phyloP scores from a whole-genome alignment of 35 echinoderm and acorn worm species.

The Lytechinus pictus region DNA sequence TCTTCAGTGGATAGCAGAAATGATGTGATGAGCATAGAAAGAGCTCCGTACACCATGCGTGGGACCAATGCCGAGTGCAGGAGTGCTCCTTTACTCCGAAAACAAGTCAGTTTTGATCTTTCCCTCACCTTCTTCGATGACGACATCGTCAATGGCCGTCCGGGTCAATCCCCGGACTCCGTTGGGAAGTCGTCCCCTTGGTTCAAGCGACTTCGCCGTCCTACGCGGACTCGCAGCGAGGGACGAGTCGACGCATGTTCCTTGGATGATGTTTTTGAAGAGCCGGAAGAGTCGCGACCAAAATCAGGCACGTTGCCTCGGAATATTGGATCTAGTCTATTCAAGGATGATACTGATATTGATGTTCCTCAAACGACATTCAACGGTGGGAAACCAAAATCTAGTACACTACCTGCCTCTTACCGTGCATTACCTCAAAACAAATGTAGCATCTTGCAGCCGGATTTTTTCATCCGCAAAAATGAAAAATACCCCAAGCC shows the following conservation, averaged over 20 bases:
- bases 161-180: neutral
- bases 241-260: neutral
- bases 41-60: neutral
- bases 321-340: slow-evolving; percentile 43
- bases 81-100: slow-evolving; percentile 43
- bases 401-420: slow-evolving; percentile 30
- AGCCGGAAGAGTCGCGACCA: neutral
- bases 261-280: slow-evolving; percentile 45
- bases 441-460: slow-evolving; percentile 32
- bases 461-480: slow-evolving; percentile 30
- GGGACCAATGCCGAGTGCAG: neutral
- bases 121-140: slow-evolving; percentile 42
- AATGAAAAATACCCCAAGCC: slow-evolving; percentile 41
- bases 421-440: slow-evolving; percentile 9
- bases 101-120: slow-evolving; percentile 48
- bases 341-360: neutral
- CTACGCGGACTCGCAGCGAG: slow-evolving; percentile 26
- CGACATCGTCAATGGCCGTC: slow-evolving; percentile 6
- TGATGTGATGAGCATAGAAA: neutral
- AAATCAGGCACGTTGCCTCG: slow-evolving; percentile 46
- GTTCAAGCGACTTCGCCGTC: slow-evolving; percentile 35
- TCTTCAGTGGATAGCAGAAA: slow-evolving; percentile 47
- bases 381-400: slow-evolving; percentile 46
- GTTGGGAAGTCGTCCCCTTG: neutral
- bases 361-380: neutral